phyloP scores from a whole-genome alignment of 2,797 vertebrate genomes.

The Gouania willdenowi region DNA sequence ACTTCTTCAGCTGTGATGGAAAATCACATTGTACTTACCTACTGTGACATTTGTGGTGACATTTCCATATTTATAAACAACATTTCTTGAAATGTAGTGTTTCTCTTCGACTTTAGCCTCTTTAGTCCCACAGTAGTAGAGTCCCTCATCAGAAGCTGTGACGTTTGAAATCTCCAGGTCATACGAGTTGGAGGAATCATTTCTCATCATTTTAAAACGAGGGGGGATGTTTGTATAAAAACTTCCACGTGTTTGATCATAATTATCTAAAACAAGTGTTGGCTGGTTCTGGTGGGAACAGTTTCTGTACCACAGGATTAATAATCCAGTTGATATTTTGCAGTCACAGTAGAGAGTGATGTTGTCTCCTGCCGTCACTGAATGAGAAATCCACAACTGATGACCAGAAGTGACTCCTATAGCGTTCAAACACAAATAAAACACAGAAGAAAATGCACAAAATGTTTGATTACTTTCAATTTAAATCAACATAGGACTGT shows the following conservation, averaged over 20 bases:
- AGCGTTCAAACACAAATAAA: not conserved
- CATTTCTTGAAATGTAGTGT: rapidly evolving
- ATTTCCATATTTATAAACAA: not conserved
- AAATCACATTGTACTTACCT: slow-evolving; percentile 14
- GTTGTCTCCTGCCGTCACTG: slow-evolving; percentile 25
- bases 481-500: not conserved
- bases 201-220: slow-evolving; percentile 7
- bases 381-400: slow-evolving; percentile 1
- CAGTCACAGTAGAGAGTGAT: slow-evolving; percentile 49
- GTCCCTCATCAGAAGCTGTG: slow-evolving; percentile 21
- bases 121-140: slow-evolving; percentile 48
- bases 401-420: slow-evolving; percentile 13
- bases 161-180: slow-evolving; percentile 43
- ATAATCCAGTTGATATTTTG: not conserved
- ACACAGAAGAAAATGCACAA: not conserved
- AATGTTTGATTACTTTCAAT: too few relatives aligned
- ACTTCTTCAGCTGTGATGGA: not conserved
- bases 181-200: not conserved
- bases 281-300: slow-evolving; percentile 42
- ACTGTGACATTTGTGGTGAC: slow-evolving; percentile 3
- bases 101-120: rapidly evolving
- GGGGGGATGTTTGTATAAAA: rapidly evolving
- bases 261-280: slow-evolving; percentile 14
- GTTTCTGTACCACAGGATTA: slow-evolving; percentile 41
- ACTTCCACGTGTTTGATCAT: not conserved